These are phyloP conservation scores for Platichthys flesus DNA, from an alignment of 2,113 vertebrate species.

Conservation along the genomic window DNA sequence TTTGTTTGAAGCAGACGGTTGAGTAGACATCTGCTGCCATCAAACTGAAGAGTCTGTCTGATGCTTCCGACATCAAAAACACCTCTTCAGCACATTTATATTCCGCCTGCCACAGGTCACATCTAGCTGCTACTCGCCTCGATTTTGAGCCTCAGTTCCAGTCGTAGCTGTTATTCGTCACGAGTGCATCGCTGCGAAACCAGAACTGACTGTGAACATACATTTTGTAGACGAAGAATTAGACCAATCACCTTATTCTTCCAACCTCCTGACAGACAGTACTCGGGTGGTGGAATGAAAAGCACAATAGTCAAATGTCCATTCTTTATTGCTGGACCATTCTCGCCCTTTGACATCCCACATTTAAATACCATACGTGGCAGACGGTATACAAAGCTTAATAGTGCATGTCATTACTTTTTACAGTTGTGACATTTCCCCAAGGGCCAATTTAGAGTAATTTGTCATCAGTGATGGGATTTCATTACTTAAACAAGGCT, in stretches of 20 bases:
- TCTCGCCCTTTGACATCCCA: neutral
- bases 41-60: constrained; percentile 36
- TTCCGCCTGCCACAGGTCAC: constrained; percentile 25
- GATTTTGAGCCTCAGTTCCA: constrained; percentile 1
- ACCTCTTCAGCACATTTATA: constrained; percentile 40
- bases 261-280: too few species aligned
- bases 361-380: neutral
- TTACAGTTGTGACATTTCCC: neutral
- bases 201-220: neutral
- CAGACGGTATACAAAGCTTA: neutral
- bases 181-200: constrained; percentile 26
- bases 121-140: neutral
- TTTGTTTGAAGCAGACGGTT: constrained; percentile 49
- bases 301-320: neutral
- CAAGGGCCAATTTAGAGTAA: neutral
- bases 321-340: neutral
- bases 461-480: neutral
- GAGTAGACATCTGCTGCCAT: constrained; percentile 53
- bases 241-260: neutral
- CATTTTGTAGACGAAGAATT: neutral
- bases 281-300: neutral
- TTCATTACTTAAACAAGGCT: neutral
- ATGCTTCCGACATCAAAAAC: constrained; percentile 62
- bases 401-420: neutral
- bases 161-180: constrained; percentile 3